Percentiles rank a stretch among this genome's conserved stretches.
These are phyloP conservation scores for Mesochorus sp. DNA, from an alignment of 2,888 invertebrate genomes.

Conservation along the genomic window DNA sequence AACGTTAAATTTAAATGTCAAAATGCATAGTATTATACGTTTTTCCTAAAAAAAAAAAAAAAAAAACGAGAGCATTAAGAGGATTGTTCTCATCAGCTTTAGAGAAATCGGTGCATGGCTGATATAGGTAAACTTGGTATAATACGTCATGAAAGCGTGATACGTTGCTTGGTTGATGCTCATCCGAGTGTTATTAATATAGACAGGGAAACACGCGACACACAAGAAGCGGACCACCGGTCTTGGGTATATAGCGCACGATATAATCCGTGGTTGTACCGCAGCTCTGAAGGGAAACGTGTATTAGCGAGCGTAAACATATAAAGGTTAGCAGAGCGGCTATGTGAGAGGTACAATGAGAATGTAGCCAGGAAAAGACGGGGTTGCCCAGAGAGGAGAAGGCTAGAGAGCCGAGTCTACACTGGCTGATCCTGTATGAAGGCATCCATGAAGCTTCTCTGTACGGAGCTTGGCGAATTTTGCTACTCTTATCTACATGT, in stretches of 20 bases:
- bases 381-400: conserved; percentile 24
- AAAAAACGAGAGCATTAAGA: too few species aligned
- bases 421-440: conserved; percentile 42
- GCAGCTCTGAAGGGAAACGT: conserved; percentile 16
- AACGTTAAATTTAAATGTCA: not conserved
- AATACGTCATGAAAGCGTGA: conserved; percentile 43
- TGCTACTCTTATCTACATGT: conserved; percentile 57
- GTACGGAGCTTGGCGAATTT: conserved; percentile 53
- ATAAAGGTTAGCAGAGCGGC: conserved; percentile 19
- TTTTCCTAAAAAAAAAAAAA: too few species aligned
- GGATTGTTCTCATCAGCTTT: conserved; percentile 60
- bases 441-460: conserved; percentile 57
- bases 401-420: conserved; percentile 12
- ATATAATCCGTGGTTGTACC: conserved; percentile 63
- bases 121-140: conserved; percentile 16
- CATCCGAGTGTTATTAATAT: conserved; percentile 58
- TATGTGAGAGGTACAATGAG: not conserved
- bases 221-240: conserved; percentile 33
- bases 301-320: conserved; percentile 39
- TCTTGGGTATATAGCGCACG: conserved; percentile 52
- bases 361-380: conserved; percentile 49
- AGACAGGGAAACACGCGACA: conserved; percentile 45
- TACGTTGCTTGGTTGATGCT: conserved; percentile 60
- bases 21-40: not conserved
- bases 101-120: conserved; percentile 47